Evolutionary conservation across 2,888 invertebrate species (phyloP).

Genomic region (Zonitis immaculata): DNA sequence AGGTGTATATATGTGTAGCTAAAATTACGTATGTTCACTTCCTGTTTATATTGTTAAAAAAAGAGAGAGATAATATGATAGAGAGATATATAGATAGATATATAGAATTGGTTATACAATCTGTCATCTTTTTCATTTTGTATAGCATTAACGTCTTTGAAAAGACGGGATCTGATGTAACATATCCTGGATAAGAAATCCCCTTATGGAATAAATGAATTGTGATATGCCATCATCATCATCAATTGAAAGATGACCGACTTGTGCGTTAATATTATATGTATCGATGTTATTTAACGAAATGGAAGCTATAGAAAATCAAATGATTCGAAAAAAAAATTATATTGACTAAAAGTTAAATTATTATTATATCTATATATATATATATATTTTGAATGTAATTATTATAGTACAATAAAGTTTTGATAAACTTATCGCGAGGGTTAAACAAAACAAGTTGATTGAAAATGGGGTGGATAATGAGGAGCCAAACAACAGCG

Average conservation of each 20-base stretch:
- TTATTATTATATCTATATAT: no score
- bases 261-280: conserved; percentile 4
- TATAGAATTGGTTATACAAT: conserved; percentile 11
- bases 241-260: conserved; percentile 18
- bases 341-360: no score
- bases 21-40: conserved; percentile 26
- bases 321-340: conserved; percentile 1
- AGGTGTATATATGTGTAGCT: conserved; percentile 11
- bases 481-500: no score
- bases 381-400: conserved; percentile 2
- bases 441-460: conserved; percentile 11
- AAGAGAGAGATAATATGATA: no score
- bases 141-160: conserved; percentile 27
- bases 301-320: conserved; percentile 16
- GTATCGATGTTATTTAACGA: conserved; percentile 6
- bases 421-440: conserved; percentile 12
- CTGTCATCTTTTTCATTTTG: conserved; percentile 14
- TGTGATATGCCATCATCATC: conserved; percentile 21
- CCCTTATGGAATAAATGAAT: conserved; percentile 33
- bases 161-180: conserved; percentile 34
- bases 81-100: not conserved
- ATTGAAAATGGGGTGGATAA: conserved; percentile 19
- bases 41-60: conserved; percentile 24
- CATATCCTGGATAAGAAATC: conserved; percentile 37
- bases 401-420: conserved; percentile 12